Conservation (phyloP, 2,113 vertebrate species). For the Melanostigma gelatinosum region DNA sequence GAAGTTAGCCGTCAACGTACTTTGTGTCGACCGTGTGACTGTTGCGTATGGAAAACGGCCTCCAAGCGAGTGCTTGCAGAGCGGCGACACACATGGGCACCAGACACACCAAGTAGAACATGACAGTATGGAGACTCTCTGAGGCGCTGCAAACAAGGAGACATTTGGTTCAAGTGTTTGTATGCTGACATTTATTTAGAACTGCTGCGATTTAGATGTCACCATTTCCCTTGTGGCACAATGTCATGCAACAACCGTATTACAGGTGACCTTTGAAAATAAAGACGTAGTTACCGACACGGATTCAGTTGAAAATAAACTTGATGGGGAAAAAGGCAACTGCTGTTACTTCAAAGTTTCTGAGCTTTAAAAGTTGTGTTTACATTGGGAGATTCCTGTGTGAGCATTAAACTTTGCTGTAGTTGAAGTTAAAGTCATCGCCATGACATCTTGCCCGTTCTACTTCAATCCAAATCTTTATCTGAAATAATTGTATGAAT, state of each 20-base stretch:
- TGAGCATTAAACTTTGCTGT: too few relatives aligned
- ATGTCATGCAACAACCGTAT: background rate
- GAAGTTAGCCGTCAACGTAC: slow-evolving; percentile 69
- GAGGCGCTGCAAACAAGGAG: slow-evolving; percentile 74
- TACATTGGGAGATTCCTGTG: background rate
- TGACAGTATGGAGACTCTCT: slow-evolving; percentile 83
- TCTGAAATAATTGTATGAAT: too few relatives aligned
- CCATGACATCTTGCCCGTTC: background rate
- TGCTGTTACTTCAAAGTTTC: background rate
- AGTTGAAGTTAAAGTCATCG: background rate
- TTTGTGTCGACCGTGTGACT: slow-evolving; percentile 82
- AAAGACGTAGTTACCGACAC: background rate
- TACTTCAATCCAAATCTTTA: background rate
- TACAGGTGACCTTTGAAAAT: slow-evolving; percentile 5
- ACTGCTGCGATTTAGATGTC: too few relatives aligned
- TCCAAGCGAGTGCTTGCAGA: slow-evolving; percentile 88
- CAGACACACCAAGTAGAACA: slow-evolving; percentile 91
- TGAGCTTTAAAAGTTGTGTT: background rate
- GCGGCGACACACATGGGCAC: slow-evolving; percentile 84
- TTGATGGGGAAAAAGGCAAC: background rate
- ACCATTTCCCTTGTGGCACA: background rate
- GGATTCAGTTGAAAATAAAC: background rate
- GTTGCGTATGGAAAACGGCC: slow-evolving; percentile 86
- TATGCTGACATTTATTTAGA: background rate
- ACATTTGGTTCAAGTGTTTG: background rate